Evolutionary conservation across 2,888 invertebrate species (phyloP).

Genomic region (Apamea epomidion): DNA sequence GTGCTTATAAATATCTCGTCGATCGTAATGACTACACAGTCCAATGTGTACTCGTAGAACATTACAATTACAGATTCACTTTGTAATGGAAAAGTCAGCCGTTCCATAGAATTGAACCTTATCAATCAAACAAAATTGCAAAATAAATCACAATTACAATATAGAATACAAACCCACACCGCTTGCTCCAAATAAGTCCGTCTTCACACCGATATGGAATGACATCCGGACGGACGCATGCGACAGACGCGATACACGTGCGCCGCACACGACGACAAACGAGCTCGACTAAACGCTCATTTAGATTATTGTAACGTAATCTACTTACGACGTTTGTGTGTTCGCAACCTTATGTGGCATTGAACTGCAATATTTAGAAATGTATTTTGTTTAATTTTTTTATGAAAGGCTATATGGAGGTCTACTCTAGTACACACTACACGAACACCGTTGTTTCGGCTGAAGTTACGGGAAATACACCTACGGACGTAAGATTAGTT

Average conservation of each 20-base stretch:
- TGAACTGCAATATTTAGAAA: slow-evolving; percentile 54
- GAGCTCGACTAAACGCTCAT: slow-evolving; percentile 81
- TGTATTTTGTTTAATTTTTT: background rate
- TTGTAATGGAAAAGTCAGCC: background rate
- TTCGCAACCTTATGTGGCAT: slow-evolving; percentile 69
- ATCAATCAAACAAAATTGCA: slow-evolving; percentile 25
- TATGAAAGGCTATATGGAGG: background rate
- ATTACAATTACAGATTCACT: background rate
- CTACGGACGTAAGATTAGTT: background rate
- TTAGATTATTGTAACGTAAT: slow-evolving; percentile 83
- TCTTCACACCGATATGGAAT: slow-evolving; percentile 71
- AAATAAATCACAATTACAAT: slow-evolving; percentile 40
- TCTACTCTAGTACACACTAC: background rate
- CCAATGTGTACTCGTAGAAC: background rate
- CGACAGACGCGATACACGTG: slow-evolving; percentile 79
- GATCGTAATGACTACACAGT: background rate
- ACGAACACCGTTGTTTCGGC: background rate
- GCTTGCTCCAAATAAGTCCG: slow-evolving; percentile 65
- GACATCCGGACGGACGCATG: slow-evolving; percentile 76
- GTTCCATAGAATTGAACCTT: background rate
- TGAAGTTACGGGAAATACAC: background rate
- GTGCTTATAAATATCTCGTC: background rate
- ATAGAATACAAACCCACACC: slow-evolving; percentile 51
- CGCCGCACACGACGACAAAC: slow-evolving; percentile 83
- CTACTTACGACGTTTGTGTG: slow-evolving; percentile 79